Conservation (phyloP, 2,797 vertebrate genomes). For the Anomalospiza imberbis region DNA sequence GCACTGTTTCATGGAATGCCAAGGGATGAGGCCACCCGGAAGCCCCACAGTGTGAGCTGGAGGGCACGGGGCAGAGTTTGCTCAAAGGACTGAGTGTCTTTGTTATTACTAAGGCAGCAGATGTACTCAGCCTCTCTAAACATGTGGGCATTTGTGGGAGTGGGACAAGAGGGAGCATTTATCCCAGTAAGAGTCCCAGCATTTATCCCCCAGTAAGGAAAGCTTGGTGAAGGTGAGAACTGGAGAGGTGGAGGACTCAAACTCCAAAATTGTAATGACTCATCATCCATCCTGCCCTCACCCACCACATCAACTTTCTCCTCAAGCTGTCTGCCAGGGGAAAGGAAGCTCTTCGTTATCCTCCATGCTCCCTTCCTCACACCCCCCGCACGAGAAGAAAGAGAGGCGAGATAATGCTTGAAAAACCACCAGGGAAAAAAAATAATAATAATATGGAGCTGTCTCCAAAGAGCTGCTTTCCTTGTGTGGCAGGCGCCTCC, state of each 20-base stretch:
- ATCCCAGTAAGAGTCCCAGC: background rate
- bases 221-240: background rate
- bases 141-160: rapidly evolving
- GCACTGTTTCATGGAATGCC: background rate
- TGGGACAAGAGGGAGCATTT: background rate
- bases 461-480: slow-evolving; percentile 59
- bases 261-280: background rate
- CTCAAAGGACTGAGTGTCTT: background rate
- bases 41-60: background rate
- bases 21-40: background rate
- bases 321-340: background rate
- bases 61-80: background rate
- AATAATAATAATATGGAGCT: slow-evolving; percentile 8
- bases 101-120: background rate
- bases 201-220: rapidly evolving
- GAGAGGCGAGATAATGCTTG: slow-evolving; percentile 42
- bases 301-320: background rate
- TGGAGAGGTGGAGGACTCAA: background rate
- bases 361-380: background rate
- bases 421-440: background rate
- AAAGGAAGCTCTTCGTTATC: slow-evolving; percentile 7
- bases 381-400: background rate
- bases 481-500: slow-evolving; percentile 36
- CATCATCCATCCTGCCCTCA: background rate
- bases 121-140: background rate